A percentile compares a stretch with the other conserved stretches of the same genome.
These are phyloP conservation scores for Stenchaetothrips biformis DNA, from an alignment of 2,888 invertebrate genomes.

Conservation along the genomic window DNA sequence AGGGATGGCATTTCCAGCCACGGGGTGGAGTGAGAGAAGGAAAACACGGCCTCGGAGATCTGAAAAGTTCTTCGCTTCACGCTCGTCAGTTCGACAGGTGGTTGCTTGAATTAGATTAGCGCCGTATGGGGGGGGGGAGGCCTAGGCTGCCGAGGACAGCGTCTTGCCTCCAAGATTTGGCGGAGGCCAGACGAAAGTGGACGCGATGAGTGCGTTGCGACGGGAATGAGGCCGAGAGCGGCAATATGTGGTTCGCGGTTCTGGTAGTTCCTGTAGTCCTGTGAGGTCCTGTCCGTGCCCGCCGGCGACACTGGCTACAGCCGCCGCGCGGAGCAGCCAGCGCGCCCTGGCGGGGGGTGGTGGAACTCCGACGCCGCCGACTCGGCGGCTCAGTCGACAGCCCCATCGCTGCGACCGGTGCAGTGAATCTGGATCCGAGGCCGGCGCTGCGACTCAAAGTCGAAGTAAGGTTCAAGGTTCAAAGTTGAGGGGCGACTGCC, in stretches of 20 bases:
- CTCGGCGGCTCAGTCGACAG: constrained; percentile 15
- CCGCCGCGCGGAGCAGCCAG: not conserved
- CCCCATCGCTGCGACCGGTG: not conserved
- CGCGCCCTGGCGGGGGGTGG: not conserved
- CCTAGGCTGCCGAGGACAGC: not conserved
- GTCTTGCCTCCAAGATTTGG: no score
- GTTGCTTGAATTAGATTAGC: no score
- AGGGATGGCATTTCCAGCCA: not conserved
- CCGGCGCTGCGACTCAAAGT: no score
- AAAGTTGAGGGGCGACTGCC: not conserved
- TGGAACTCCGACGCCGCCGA: not conserved
- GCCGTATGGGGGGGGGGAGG: not conserved
- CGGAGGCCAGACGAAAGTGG: no score
- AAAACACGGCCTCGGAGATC: no score
- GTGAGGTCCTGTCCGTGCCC: not conserved
- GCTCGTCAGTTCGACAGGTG: no score
- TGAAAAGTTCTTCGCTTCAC: no score
- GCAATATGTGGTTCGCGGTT: no score
- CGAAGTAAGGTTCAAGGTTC: not conserved
- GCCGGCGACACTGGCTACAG: not conserved
- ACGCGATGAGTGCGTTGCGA: no score
- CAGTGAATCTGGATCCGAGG: not conserved
- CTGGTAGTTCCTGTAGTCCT: no score
- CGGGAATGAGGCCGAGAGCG: no score
- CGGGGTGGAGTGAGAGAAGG: not conserved